Conservation (phyloP, 2,797 vertebrate genomes). For the Xerus rutilus region DNA sequence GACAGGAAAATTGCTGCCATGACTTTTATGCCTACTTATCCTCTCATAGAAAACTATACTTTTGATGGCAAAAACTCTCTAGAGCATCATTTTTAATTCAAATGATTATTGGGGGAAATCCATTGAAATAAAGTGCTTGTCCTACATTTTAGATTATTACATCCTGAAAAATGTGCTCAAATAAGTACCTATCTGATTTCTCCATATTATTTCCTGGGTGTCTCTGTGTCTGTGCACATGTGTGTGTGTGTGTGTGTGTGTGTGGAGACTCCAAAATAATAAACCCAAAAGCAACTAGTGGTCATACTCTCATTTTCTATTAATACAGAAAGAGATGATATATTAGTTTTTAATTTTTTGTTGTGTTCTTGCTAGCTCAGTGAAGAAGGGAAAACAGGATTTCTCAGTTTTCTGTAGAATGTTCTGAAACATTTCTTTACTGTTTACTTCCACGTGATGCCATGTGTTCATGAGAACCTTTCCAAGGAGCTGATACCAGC, state of each 20-base stretch:
- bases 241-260: not conserved
- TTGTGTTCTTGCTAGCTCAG: not conserved
- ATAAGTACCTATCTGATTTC: not conserved
- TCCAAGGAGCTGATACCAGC: not conserved
- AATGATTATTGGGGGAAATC: not conserved
- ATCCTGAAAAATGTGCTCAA: not conserved
- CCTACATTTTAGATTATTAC: not conserved
- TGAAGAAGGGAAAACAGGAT: not conserved
- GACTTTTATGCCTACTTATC: not conserved
- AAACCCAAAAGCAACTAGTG: not conserved
- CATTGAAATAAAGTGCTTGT: not conserved
- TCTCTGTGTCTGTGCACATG: too few relatives aligned
- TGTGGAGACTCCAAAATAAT: not conserved
- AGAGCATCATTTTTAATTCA: not conserved
- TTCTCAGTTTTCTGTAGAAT: not conserved
- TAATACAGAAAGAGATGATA: not conserved
- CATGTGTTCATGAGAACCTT: not conserved
- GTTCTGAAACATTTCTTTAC: not conserved
- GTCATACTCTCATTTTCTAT: not conserved
- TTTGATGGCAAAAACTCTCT: not conserved
- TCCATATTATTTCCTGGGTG: not conserved
- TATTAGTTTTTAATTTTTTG: not conserved
- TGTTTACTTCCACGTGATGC: constrained; percentile 13
- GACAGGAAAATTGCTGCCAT: not conserved
- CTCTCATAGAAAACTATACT: not conserved